phyloP scores from a whole-genome alignment of 2,797 vertebrate species.

The Lycodopsis pacificus region DNA sequence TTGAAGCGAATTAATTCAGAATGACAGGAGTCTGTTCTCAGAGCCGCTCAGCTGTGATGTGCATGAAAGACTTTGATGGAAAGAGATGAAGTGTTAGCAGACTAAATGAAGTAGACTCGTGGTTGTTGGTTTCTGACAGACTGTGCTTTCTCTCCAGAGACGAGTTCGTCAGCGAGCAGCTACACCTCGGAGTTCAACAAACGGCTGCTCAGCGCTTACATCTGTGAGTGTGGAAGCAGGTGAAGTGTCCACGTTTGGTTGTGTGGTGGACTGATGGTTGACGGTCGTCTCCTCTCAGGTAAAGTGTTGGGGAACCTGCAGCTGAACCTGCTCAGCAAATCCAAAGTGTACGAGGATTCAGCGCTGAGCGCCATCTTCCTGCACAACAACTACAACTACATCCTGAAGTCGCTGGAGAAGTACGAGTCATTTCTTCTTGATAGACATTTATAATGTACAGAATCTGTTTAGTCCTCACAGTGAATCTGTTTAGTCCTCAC shows the following conservation, averaged over 20 bases:
- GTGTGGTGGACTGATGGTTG: background rate
- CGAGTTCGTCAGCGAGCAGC: slow-evolving; percentile 91
- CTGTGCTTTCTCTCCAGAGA: slow-evolving; percentile 82
- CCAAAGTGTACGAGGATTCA: slow-evolving; percentile 96
- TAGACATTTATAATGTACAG: no score
- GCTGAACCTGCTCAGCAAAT: slow-evolving; percentile 96
- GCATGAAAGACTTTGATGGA: slow-evolving; percentile 1
- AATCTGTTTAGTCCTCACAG: no score
- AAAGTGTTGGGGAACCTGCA: slow-evolving; percentile 97
- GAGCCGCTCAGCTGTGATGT: background rate
- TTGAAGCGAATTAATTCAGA: background rate
- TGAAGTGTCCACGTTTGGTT: no score
- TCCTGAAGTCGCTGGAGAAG: slow-evolving; percentile 98
- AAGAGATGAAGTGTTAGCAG: background rate
- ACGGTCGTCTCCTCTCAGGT: slow-evolving; percentile 77
- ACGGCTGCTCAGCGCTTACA: slow-evolving; percentile 94
- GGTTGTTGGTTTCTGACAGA: no score
- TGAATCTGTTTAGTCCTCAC: no score
- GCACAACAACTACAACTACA: slow-evolving; percentile 99
- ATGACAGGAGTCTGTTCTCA: background rate
- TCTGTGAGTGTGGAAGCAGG: slow-evolving; percentile 84
- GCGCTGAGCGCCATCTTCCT: slow-evolving; percentile 96
- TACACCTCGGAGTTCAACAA: slow-evolving; percentile 96
- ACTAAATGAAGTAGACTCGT: background rate
- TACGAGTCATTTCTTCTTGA: slow-evolving; percentile 52